Base-by-base conservation (phyloP, 2,113 vertebrate genomes). In the Rhinogobius similis region DNA sequence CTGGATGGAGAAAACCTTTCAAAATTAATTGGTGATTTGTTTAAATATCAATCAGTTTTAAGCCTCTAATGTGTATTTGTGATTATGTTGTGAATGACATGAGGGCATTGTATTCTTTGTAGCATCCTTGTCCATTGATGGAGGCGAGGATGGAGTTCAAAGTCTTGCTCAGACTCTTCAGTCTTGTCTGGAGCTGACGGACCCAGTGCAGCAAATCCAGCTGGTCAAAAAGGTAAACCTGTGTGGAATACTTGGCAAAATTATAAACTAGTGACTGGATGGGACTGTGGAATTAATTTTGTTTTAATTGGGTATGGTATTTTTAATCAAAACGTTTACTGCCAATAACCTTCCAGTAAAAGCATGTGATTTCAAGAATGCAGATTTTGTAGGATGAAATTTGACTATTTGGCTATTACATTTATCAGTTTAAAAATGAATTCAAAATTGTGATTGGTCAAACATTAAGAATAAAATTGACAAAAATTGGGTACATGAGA, bases 191-290 rank as follows among this genome's bases (percentile, higher is more conserved):
- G 86, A 91, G 9, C 88, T 95, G 63, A 86, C 75, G 0, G 93
- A 96, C 76, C 95, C 95, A 3, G 94, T 98, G 55, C 94, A 95
- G 67, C 98, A 98, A 88, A 95, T 99, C 74, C 94, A 91, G 65
- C 91, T 87, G 32, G 75, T 99, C 66, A 95, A 97, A 85, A 95
- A 97, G 94, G 97, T 98, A 11, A 3, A 44, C 69, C 48, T 67
- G 1, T 5, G 3, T 10, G 7, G 26, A 16, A 29, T 10, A 20
- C 3, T 56, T 29, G 50, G 12, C 50, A 8, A 10, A 6, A 48
- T 43, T 16, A 10, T 21, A 21, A 36, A 36, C 32, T 36, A 29
- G 29, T 2, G 29, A 29, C 5, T 2, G 29, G 29, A 29, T 5
- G 29, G 8, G 4, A 16, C 46, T 48, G 16, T 48, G 39, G 10